Evolutionary conservation across 2,113 vertebrate species (phyloP), one percentile per base, ranked within the genome.

Genomic region (Vulpes vulpes): DNA sequence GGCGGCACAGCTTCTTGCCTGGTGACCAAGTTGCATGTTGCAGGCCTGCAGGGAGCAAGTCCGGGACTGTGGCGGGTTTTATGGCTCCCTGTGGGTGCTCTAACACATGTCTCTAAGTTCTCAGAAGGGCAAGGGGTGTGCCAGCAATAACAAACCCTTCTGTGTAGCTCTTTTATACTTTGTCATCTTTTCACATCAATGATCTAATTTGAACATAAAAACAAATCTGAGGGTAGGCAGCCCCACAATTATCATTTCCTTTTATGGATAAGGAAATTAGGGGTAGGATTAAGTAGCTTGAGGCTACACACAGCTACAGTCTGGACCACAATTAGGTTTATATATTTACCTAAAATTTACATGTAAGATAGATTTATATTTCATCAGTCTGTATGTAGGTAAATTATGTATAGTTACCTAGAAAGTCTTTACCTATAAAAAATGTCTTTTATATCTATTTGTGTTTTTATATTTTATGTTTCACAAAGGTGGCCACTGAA

Each of bases 131-230:
- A 43, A 69, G 38, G 20, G n/a, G 22, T n/a, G 11, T 6, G 64
- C 71, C 78, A n/a, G 20, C 95, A 95, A 20, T 8, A 84, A 73
- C 65, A 93, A 74, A 25, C 65, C 25, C 27, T 93, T 64, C 78
- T 35, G 76, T 89, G 91, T 35, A 15, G 22, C n/a, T 78, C 60
- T 84, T 64, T 59, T 59, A 9, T 27, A 30, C 14, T n/a, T 67
- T 38, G n/a, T 62, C 64, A 74, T 62, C 81, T n/a, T 92, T 90
- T 78, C 51, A 86, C 49, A 76, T 27, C 82, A 83, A 1, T 59
- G 88, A 80, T 67, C 79, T 69, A 73, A 94, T 67, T 25, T 64
- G 79, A 95, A 94, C 87, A 88, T 62, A 93, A 91, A 83, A 96
- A 55, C 22, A 69, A 38, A 89, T 81, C 30, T 6, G 65, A 55